These are phyloP conservation scores for Malurus alboscapulatus DNA, from an alignment of 2,113 vertebrate genomes.

Conservation along the genomic window DNA sequence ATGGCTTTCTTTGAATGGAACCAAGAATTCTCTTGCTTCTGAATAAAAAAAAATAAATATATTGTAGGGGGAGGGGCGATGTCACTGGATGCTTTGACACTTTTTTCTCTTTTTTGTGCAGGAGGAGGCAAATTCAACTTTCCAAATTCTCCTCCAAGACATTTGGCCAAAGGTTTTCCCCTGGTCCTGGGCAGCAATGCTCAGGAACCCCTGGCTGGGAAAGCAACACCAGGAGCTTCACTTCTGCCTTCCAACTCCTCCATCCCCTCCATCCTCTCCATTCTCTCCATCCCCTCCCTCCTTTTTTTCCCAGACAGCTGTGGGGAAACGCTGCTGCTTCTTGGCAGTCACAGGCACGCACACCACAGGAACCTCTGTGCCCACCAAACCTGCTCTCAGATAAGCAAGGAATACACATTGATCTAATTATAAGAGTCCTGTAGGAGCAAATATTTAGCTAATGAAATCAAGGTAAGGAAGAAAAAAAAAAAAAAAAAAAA, in stretches of 20 bases:
- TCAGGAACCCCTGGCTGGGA: not conserved
- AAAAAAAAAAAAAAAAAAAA: not conserved
- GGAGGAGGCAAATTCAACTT: not conserved
- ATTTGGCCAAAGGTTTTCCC: not conserved
- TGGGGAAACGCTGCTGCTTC: not conserved
- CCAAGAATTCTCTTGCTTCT: not conserved
- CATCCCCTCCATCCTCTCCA: not conserved
- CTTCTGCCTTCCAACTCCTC: not conserved
- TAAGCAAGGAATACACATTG: not conserved
- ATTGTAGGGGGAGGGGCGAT: not conserved
- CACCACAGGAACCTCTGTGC: not conserved
- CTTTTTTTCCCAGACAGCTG: not conserved
- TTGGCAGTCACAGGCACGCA: accelerated
- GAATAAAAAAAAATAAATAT: not conserved
- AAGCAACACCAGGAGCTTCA: accelerated
- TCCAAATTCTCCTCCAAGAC: not conserved
- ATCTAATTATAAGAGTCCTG: not conserved
- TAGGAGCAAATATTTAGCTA: constrained; percentile 17
- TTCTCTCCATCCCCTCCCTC: not conserved
- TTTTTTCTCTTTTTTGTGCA: not conserved
- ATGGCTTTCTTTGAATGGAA: not conserved
- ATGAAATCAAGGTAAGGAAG: not conserved
- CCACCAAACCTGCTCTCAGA: not conserved
- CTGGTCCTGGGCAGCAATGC: accelerated
- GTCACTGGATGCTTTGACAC: not conserved